Evolutionary conservation across 2,113 vertebrate genomes (phyloP).

Genomic region (Callocephalon fimbriatum): DNA sequence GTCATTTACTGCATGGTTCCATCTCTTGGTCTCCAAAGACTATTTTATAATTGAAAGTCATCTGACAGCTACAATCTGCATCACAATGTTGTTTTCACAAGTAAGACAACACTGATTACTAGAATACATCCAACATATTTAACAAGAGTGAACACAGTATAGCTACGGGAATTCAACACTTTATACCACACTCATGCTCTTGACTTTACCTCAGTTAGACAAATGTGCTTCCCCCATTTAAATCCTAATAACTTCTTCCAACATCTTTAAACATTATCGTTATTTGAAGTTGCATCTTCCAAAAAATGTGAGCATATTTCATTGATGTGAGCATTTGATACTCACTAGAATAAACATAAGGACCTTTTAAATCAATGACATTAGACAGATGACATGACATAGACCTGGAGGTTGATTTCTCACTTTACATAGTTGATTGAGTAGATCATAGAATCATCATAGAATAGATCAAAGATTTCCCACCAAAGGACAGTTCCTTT

Average conservation of each 20-base stretch:
- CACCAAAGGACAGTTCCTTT: neutral
- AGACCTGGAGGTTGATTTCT: neutral
- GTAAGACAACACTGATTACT: conserved; percentile 21
- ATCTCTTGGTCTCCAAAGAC: conserved; percentile 24
- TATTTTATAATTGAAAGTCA: conserved; percentile 36
- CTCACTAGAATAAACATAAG: neutral
- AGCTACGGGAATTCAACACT: neutral
- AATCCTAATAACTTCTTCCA: neutral
- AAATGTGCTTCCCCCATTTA: neutral
- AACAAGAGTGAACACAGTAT: neutral
- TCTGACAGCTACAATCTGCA: conserved; percentile 60
- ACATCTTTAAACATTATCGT: neutral
- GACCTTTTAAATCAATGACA: neutral
- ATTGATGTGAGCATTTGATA: neutral
- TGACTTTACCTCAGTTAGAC: neutral
- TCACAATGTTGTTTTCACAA: conserved; percentile 49
- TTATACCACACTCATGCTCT: neutral
- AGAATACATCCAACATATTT: neutral
- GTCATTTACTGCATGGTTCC: conserved; percentile 45
- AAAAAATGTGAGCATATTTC: neutral
- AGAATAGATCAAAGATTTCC: neutral
- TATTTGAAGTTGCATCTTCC: neutral
- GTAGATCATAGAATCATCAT: neutral
- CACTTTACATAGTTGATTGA: neutral
- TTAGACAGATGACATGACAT: neutral